These are phyloP conservation scores for Takifugu bimaculatus DNA, from an alignment of 2,113 vertebrate species.

Conservation along the genomic window DNA sequence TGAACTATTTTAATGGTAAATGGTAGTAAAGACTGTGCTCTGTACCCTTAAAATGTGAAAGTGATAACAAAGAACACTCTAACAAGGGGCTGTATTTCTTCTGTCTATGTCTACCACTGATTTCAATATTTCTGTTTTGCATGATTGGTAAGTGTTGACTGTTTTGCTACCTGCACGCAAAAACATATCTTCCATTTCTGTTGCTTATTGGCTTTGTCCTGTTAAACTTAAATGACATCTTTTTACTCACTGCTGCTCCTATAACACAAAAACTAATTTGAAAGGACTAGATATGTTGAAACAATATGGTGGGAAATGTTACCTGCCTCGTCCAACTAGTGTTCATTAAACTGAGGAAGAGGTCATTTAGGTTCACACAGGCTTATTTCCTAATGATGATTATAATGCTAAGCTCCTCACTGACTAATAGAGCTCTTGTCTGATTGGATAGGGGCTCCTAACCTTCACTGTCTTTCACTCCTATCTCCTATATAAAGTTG, in stretches of 20 bases:
- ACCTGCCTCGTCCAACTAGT: constrained; percentile 67
- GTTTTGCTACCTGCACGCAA: constrained; percentile 60
- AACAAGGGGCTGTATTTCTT: constrained; percentile 41
- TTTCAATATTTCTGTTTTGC: constrained; percentile 57
- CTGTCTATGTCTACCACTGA: constrained; percentile 44
- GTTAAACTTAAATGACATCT: constrained; percentile 71
- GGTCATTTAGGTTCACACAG: constrained; percentile 66
- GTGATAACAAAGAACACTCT: constrained; percentile 53
- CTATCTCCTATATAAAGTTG: constrained; percentile 89
- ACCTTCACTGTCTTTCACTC: constrained; percentile 85
- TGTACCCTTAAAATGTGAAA: constrained; percentile 43
- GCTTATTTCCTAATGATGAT: constrained; percentile 73
- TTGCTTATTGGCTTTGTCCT: constrained; percentile 57
- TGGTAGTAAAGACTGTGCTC: constrained; percentile 56
- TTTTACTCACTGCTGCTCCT: constrained; percentile 68
- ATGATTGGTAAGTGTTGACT: constrained; percentile 59
- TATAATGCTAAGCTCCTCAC: constrained; percentile 70
- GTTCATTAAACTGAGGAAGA: constrained; percentile 71
- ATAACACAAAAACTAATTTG: constrained; percentile 70
- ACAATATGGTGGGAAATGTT: constrained; percentile 67
- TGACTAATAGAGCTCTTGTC: constrained; percentile 68
- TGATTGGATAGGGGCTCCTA: constrained; percentile 76
- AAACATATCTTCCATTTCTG: constrained; percentile 36
- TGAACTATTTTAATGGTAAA: constrained; percentile 70
- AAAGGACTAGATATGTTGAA: constrained; percentile 67